A percentile compares a stretch with the other conserved stretches of the same genome.
These are phyloP conservation scores for Erebia aethiops DNA, from an alignment of 2,888 invertebrate species.

Conservation along the genomic window DNA sequence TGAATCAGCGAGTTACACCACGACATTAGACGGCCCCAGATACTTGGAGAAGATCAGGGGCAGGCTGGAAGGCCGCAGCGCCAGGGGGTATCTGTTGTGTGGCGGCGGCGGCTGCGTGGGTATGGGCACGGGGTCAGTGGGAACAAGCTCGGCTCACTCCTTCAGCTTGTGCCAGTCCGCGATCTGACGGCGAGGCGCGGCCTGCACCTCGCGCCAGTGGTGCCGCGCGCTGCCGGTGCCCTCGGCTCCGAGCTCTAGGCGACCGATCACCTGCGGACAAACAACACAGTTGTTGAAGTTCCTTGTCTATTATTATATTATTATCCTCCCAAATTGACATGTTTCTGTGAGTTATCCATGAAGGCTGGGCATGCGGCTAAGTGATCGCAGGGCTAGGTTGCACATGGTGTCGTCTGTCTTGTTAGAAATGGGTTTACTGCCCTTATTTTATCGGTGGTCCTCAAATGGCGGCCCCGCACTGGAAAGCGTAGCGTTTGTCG, in stretches of 20 bases:
- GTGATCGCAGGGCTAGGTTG: no score
- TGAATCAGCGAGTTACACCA: constrained; percentile 8
- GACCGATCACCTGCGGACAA: constrained; percentile 92
- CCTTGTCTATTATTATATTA: no score
- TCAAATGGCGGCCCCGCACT: no score
- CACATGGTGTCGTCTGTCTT: no score
- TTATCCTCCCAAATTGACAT: no score
- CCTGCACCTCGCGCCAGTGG: constrained; percentile 99
- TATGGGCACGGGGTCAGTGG: constrained; percentile 19
- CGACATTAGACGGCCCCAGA: constrained; percentile 21
- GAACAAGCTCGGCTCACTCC: constrained; percentile 84
- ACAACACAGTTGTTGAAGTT: not conserved
- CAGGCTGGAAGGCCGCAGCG: constrained; percentile 20
- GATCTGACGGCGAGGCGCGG: constrained; percentile 97
- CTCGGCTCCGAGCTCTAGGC: constrained; percentile 94
- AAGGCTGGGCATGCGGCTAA: no score
- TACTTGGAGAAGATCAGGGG: constrained; percentile 24
- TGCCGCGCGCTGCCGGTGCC: constrained; percentile 93
- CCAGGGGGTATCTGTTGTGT: constrained; percentile 15
- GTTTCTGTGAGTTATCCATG: no score
- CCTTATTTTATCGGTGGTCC: no score
- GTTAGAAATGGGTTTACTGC: no score
- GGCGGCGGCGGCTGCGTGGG: constrained; percentile 7
- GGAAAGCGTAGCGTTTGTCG: no score
- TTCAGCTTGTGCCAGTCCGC: constrained; percentile 99